phyloP scores from a whole-genome alignment of 1,140 invertebrate species.

The Halictus rubicundus region DNA sequence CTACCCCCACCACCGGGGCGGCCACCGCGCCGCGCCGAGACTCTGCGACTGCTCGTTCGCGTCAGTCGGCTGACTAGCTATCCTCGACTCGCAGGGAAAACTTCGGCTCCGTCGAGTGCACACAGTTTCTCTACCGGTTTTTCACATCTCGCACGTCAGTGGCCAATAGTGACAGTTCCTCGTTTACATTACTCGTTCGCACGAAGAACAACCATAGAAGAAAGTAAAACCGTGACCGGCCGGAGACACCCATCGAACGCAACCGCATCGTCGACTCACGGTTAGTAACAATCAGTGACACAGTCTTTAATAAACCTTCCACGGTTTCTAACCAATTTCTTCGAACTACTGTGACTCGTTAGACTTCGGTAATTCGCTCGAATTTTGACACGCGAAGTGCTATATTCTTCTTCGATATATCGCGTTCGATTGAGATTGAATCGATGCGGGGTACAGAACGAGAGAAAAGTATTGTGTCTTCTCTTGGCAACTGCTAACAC shows the following conservation, averaged over 20 bases:
- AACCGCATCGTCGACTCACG: conserved; percentile 37
- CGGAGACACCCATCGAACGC: conserved; percentile 24
- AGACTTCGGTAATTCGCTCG: too few species aligned
- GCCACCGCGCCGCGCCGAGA: conserved; percentile 3
- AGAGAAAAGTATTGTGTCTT: too few species aligned
- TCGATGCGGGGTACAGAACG: too few species aligned
- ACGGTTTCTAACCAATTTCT: too few species aligned
- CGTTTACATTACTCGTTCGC: neutral
- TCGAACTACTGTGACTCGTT: too few species aligned
- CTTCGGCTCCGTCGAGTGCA: neutral
- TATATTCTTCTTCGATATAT: too few species aligned
- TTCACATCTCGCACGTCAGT: neutral
- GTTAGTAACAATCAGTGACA: conserved; percentile 38
- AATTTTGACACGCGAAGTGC: too few species aligned
- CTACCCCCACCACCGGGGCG: neutral
- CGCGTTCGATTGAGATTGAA: too few species aligned
- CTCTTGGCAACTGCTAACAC: too few species aligned
- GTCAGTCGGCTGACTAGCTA: conserved; percentile 24
- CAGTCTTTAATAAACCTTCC: neutral
- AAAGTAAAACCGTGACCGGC: neutral
- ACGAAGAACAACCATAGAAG: too few species aligned
- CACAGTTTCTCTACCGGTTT: neutral
- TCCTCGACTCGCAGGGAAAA: neutral
- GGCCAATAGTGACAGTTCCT: neutral
- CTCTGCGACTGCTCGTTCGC: conserved; percentile 29